These are phyloP conservation scores for Cerceris rybyensis DNA, from an alignment of 2,888 invertebrate genomes.

Conservation along the genomic window DNA sequence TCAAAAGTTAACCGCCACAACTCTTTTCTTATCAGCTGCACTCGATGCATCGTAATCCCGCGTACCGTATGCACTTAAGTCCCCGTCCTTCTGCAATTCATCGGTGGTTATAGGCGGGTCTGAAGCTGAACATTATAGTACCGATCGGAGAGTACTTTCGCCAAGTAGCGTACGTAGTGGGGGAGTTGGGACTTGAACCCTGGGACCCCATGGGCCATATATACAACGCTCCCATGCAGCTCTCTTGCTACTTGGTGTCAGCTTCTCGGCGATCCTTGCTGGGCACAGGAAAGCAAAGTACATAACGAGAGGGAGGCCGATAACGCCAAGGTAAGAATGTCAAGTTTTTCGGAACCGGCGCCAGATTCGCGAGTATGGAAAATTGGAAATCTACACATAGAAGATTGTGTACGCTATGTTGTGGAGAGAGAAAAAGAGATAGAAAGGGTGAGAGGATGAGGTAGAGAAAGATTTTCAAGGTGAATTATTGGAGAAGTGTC, in stretches of 20 bases:
- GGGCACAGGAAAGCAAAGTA: slow-evolving; percentile 20
- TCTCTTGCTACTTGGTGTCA: slow-evolving; percentile 76
- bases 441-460: no score
- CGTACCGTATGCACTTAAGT: slow-evolving; percentile 11
- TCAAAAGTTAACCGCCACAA: neutral
- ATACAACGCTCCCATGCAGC: slow-evolving; percentile 73
- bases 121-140: slow-evolving; percentile 66
- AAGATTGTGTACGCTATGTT: no score
- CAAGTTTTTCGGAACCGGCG: neutral
- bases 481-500: neutral
- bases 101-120: slow-evolving; percentile 56
- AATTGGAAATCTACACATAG: no score
- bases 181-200: slow-evolving; percentile 78
- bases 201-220: slow-evolving; percentile 76
- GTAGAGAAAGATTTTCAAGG: no score
- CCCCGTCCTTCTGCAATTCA: slow-evolving; percentile 57
- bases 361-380: neutral
- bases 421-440: neutral
- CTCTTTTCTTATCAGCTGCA: neutral
- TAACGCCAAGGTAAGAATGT: slow-evolving; percentile 55
- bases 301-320: slow-evolving; percentile 20
- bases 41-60: slow-evolving; percentile 29
- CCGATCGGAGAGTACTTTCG: slow-evolving; percentile 77
- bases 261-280: slow-evolving; percentile 72
- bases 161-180: slow-evolving; percentile 70